Percentiles rank a stretch among this genome's conserved stretches.
Conservation (phyloP, 2,888 invertebrate species). For the Tachina lurida region DNA sequence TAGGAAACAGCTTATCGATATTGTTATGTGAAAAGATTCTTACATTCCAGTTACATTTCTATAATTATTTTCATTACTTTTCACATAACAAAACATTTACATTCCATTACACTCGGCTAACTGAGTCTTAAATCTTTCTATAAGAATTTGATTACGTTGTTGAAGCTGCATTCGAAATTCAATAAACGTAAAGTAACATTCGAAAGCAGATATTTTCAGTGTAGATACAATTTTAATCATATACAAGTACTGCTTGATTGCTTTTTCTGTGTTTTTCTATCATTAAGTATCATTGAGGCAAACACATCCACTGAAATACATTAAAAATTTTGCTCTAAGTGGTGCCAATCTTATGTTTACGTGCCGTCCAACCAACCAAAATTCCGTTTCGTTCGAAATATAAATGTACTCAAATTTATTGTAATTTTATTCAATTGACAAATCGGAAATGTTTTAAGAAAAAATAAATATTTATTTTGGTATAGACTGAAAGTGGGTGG, state of each 20-base stretch:
- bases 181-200: no score
- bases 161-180: no score
- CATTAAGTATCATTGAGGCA: slow-evolving; percentile 50
- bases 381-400: slow-evolving; percentile 59
- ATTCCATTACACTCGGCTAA: no score
- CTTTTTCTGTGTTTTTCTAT: slow-evolving; percentile 54
- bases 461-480: slow-evolving; percentile 65
- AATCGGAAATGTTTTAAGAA: slow-evolving; percentile 77
- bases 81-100: no score
- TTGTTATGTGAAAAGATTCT: no score
- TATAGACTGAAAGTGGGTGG: slow-evolving; percentile 64
- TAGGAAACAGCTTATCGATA: no score
- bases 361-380: slow-evolving; percentile 59
- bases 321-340: slow-evolving; percentile 47
- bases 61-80: no score
- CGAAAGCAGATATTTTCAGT: not conserved
- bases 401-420: slow-evolving; percentile 73
- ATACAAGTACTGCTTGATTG: slow-evolving; percentile 47
- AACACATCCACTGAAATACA: slow-evolving; percentile 12
- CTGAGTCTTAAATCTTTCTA: no score
- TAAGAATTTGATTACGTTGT: no score
- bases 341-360: slow-evolving; percentile 64
- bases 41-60: no score
- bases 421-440: slow-evolving; percentile 82
- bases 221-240: slow-evolving; percentile 25